Evolutionary conservation across 1,140 invertebrate species (phyloP).

Genomic region (Heterodera carotae): DNA sequence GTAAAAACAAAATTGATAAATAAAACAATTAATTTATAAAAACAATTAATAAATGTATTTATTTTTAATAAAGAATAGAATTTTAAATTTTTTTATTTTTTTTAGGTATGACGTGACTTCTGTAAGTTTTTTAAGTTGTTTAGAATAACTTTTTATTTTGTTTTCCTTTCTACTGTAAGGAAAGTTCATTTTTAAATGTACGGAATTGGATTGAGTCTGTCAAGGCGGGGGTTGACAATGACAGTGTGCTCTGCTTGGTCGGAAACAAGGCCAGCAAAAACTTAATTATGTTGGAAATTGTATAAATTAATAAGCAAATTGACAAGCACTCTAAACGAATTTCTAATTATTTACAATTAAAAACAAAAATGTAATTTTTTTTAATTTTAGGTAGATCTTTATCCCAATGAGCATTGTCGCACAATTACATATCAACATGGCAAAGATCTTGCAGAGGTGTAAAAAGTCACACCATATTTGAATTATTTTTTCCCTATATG

Average conservation of each 20-base stretch:
- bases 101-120: conserved; percentile 72
- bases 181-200: conserved; percentile 72
- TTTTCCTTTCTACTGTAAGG: conserved; percentile 47
- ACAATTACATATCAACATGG: conserved; percentile 69
- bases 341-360: too few species aligned
- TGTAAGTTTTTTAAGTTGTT: not conserved
- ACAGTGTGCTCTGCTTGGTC: conserved; percentile 67
- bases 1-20: too few species aligned
- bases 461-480: too few species aligned
- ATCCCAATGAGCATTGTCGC: conserved; percentile 65
- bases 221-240: conserved; percentile 68
- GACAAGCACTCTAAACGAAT: too few species aligned
- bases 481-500: too few species aligned
- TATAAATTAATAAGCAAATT: too few species aligned
- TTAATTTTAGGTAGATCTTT: conserved; percentile 65
- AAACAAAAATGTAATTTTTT: too few species aligned
- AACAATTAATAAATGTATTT: not conserved
- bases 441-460: conserved; percentile 69
- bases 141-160: not conserved
- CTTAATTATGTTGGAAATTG: too few species aligned
- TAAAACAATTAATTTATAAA: not conserved
- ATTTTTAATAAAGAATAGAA: not conserved
- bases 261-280: conserved; percentile 66
- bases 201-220: conserved; percentile 73
- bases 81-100: too few species aligned